phyloP scores from a whole-genome alignment of 2,888 invertebrate genomes.

The Mayetiola destructor region DNA sequence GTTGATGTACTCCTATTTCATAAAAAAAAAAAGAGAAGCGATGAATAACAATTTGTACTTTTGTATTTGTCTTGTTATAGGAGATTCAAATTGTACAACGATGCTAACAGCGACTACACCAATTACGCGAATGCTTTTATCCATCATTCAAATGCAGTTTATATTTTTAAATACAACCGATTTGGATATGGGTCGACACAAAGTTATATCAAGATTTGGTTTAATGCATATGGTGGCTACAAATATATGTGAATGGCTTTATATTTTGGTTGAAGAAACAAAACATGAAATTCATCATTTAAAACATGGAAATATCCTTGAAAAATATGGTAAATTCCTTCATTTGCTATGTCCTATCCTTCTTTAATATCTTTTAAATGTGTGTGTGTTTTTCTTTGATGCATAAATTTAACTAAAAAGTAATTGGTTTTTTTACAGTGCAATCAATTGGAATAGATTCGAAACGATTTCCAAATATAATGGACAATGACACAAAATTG shows the following conservation, averaged over 20 bases:
- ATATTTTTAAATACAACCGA: slow-evolving; percentile 80
- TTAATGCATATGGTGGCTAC: slow-evolving; percentile 85
- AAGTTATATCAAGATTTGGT: slow-evolving; percentile 68
- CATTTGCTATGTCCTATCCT: no score
- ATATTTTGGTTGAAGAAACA: slow-evolving; percentile 75
- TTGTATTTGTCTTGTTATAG: slow-evolving; percentile 20
- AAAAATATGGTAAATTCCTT: background rate
- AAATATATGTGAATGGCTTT: slow-evolving; percentile 85
- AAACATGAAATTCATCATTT: slow-evolving; percentile 72
- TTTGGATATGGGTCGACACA: slow-evolving; percentile 48
- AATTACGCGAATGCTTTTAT: slow-evolving; percentile 64
- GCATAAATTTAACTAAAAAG: no score
- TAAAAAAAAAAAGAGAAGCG: background rate
- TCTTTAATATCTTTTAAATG: no score
- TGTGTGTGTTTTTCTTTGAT: no score
- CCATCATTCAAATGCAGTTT: slow-evolving; percentile 83
- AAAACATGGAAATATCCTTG: slow-evolving; percentile 30
- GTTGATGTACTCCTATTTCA: background rate
- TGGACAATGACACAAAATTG: slow-evolving; percentile 31
- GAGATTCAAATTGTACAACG: slow-evolving; percentile 42
- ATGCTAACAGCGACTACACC: slow-evolving; percentile 62
- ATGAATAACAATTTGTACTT: background rate
- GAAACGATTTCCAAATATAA: background rate
- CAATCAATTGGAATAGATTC: no score
- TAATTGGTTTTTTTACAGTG: no score